Evolutionary conservation across 2,888 invertebrate species (phyloP), one percentile per base, ranked within the genome.

Genomic region (Digitonthophagus gazella): DNA sequence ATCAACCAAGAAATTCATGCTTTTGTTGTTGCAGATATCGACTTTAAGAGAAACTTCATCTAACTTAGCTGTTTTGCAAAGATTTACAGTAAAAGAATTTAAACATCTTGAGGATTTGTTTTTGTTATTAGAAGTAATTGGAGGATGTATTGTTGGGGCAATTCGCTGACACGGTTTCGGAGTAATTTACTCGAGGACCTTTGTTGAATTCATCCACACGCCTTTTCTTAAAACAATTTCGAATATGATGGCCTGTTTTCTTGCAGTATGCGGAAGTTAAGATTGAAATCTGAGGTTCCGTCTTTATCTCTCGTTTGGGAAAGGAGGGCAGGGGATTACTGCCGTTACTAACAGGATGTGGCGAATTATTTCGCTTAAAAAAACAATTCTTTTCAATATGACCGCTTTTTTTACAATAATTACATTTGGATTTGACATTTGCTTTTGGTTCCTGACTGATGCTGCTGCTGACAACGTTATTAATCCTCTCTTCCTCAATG

Each of bases 371-470:
- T 15, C 58, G 0, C 18, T 61, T 61, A n/a, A 19, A 18, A 20
- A 19, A 61, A 58, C 58, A 58, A 19, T 61, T 61, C n/a, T 61
- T 61, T 20, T 61, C 61, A 3, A 61, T 19, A 61, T 61, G 61
- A 0, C 20, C 61, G 4, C n/a, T 61, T n/a, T 61, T 61, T 8
- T 18, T 19, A 16, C 61, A 61, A 61, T 19, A 20, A 61, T 61
- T 61, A 61, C 61, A 61, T 61, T 61, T 61, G 18, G 20, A n/a
- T 16, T 18, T 61, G 6, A 11, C 6, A 16, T 15, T 15, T 16
- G 16, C n/a, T 14, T 61, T 18, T 16, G 15, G 11, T 18, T 61
- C 20, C n/a, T 19, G 19, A n/a, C 18, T 8, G 18, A 19, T 18
- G 18, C n/a, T 16, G 18, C n/a, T 16, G 18, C 61, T 19, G n/a